Base-by-base conservation (phyloP, 2,888 invertebrate genomes). In the Dyspetes luteomarginatus region DNA sequence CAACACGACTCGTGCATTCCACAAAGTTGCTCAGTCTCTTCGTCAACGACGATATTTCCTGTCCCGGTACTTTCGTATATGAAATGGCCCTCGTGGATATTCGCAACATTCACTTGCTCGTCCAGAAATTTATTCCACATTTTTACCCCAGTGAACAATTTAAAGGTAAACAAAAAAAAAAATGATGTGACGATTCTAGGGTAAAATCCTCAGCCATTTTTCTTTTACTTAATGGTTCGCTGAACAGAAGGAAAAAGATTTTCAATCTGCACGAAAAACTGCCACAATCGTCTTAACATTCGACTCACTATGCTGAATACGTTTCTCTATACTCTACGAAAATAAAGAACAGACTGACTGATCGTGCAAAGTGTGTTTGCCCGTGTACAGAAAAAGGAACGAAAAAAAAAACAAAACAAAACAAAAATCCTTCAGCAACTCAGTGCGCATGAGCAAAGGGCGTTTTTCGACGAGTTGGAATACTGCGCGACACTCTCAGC, bases 401-500 rank as follows among this genome's bases (percentile, higher is more conserved):
- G 15, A 65, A 48, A 56, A 19, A 65, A 12, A 56, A 30, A 17
- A 7, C 19, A 12, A 12, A 52, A 41, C 7, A 58, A 56, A 48
- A 50, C n/a, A 52, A 22, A 50, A 26, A 22, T 55, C 9, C 56
- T 67, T 78, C 48, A 43, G 48, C 73, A 50, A 81, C 56, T 41
- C 71, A 71, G 36, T 65, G 30, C 56, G 75, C 58, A 78, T 52
- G 72, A 78, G 58, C 41, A 45, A 81, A 78, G 81, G 81, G 78
- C 74, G 82, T 81, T 81, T 78, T 65, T 69, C 74, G 75, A 80
- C 68, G 82, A 81, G 74, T 75, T 78, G 86, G 86, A 87, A 87
- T 86, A 87, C 87, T 83, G 84, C 84, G 89, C 90, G 91, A 91
- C 90, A 90, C 88, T 89, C 90, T 87, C 90, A 88, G 88, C 89